Conservation (phyloP, 2,888 invertebrate genomes). For the Salpingus planirostris region DNA sequence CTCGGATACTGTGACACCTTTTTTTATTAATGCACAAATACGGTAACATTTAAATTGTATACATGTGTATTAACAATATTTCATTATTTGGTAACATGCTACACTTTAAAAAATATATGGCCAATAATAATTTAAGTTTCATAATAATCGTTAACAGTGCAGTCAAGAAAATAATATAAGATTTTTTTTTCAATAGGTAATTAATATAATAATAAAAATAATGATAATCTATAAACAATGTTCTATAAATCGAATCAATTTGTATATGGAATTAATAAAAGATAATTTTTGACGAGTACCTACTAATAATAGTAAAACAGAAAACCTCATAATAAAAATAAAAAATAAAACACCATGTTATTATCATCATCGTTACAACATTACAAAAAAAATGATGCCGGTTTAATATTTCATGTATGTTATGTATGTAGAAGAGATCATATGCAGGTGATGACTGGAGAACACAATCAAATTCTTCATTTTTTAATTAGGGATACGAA, state of each 20-base stretch:
- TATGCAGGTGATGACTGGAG: slow-evolving; percentile 5
- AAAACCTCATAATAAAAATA: no score
- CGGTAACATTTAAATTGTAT: slow-evolving; percentile 44
- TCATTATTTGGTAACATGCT: slow-evolving; percentile 38
- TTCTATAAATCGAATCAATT: no score
- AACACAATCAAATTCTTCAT: no score
- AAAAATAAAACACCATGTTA: no score
- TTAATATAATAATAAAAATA: slow-evolving; percentile 5
- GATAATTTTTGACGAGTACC: no score
- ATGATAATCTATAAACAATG: slow-evolving; percentile 5
- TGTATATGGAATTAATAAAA: no score
- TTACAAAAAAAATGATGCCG: no score
- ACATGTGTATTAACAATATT: slow-evolving; percentile 42
- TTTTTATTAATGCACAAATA: slow-evolving; percentile 45
- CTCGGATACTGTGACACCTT: slow-evolving; percentile 26
- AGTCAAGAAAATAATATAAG: slow-evolving; percentile 14
- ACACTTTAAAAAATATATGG: slow-evolving; percentile 34
- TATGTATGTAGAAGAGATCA: slow-evolving; percentile 10
- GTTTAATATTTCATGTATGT: no score
- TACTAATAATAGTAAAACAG: no score
- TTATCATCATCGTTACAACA: no score
- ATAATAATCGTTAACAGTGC: slow-evolving; percentile 12
- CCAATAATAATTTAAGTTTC: slow-evolving; percentile 14
- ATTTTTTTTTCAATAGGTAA: slow-evolving; percentile 8
- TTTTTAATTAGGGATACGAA: neutral